Evolutionary conservation across 2,797 vertebrate species (phyloP).

Genomic region (Furcifer pardalis): DNA sequence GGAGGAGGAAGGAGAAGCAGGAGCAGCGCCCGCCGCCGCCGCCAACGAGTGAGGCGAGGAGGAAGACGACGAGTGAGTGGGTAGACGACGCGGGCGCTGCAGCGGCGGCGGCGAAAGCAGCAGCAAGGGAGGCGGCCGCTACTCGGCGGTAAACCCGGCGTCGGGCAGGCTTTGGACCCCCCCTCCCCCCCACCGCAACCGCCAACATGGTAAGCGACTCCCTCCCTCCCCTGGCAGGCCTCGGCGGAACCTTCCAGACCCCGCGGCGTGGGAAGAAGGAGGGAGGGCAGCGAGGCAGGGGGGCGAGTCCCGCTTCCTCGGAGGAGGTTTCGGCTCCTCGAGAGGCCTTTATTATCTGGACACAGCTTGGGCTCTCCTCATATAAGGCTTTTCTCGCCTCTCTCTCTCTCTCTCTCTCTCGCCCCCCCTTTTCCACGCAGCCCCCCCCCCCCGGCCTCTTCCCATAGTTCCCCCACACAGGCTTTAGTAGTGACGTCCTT

Average conservation of each 20-base stretch:
- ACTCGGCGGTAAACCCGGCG: conserved; percentile 43
- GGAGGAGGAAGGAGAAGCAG: too few relatives aligned
- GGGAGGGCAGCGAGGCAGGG: conserved; percentile 7
- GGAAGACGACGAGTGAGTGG: neutral
- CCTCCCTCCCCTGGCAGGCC: conserved; percentile 1
- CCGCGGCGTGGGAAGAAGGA: neutral
- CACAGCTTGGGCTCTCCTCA: neutral
- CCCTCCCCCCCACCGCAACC: conserved; percentile 66
- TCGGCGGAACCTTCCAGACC: conserved; percentile 48
- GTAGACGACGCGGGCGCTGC: conserved; percentile 1
- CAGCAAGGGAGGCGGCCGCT: conserved; percentile 17
- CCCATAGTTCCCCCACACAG: neutral
- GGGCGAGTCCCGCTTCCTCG: neutral
- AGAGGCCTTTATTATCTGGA: neutral
- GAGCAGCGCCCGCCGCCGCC: neutral
- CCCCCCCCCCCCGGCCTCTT: neutral
- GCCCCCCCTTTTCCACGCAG: neutral
- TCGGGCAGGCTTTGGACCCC: conserved; percentile 63
- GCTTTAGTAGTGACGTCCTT: neutral
- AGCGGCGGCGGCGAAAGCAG: neutral
- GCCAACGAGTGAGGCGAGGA: neutral
- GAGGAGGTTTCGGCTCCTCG: neutral
- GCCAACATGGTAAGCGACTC: conserved; percentile 75
- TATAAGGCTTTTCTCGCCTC: neutral
- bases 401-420: too few relatives aligned